phyloP scores from a whole-genome alignment of 2,888 invertebrate genomes.

The Thymelicus sylvestris region DNA sequence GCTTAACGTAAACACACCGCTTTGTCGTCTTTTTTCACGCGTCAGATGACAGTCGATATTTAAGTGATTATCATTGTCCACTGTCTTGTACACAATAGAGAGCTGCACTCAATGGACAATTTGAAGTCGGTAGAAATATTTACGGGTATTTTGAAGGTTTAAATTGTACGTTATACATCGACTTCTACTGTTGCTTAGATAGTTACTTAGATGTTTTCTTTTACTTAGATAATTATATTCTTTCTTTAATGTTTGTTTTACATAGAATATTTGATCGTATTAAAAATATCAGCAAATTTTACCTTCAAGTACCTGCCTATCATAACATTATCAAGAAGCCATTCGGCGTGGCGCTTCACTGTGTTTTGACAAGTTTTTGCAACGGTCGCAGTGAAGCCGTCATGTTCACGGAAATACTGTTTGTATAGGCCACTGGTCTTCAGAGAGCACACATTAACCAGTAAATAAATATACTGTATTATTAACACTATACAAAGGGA shows the following conservation, averaged over 20 bases:
- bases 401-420: conserved; percentile 40
- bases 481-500: no score
- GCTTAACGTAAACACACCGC: conserved; percentile 17
- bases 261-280: no score
- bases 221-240: no score
- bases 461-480: neutral
- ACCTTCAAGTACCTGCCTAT: neutral
- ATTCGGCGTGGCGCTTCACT: conserved; percentile 35
- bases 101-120: neutral
- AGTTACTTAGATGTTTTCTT: no score
- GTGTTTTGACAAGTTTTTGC: conserved; percentile 44
- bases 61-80: conserved; percentile 10
- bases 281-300: no score
- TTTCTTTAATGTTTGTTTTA: no score
- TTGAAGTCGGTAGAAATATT: neutral
- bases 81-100: neutral
- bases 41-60: conserved; percentile 8
- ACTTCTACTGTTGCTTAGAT: no score
- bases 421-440: conserved; percentile 38
- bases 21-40: conserved; percentile 7
- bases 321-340: neutral
- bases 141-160: neutral
- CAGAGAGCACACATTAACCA: neutral
- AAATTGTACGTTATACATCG: no score
- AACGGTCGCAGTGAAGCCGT: neutral